These are phyloP conservation scores for Meloidogyne hapla DNA, from an alignment of 1,140 invertebrate species.

Conservation along the genomic window DNA sequence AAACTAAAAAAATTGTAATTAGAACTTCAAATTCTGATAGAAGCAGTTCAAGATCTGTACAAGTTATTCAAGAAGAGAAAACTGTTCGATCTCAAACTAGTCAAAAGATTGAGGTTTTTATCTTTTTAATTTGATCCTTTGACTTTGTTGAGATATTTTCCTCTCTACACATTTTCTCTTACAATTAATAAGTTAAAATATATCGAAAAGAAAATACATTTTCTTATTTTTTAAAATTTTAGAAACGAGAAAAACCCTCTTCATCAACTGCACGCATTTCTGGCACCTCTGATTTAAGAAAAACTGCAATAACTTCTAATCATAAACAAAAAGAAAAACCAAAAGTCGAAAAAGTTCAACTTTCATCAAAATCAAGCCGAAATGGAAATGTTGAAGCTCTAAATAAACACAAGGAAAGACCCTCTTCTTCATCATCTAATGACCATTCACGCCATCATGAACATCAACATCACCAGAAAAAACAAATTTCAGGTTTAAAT, in stretches of 20 bases:
- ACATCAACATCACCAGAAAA: background rate
- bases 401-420: background rate
- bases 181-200: no score
- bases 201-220: no score
- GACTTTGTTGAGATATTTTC: no score
- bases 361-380: background rate
- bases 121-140: background rate
- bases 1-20: background rate
- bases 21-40: background rate
- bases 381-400: background rate
- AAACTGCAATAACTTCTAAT: background rate
- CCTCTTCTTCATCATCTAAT: background rate
- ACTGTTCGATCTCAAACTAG: background rate
- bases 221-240: background rate
- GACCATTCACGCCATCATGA: background rate
- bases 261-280: background rate
- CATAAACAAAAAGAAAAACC: background rate
- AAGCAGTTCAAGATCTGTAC: background rate
- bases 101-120: background rate
- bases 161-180: no score
- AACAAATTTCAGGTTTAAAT: background rate
- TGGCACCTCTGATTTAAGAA: background rate
- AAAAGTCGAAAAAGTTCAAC: background rate
- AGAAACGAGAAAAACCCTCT: background rate
- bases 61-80: background rate